A percentile compares a stretch with the other conserved stretches of the same genome.
Conservation (phyloP, 37 sponge, comb jelly and placozoan genomes). For the Mnemiopsis leidyi region DNA sequence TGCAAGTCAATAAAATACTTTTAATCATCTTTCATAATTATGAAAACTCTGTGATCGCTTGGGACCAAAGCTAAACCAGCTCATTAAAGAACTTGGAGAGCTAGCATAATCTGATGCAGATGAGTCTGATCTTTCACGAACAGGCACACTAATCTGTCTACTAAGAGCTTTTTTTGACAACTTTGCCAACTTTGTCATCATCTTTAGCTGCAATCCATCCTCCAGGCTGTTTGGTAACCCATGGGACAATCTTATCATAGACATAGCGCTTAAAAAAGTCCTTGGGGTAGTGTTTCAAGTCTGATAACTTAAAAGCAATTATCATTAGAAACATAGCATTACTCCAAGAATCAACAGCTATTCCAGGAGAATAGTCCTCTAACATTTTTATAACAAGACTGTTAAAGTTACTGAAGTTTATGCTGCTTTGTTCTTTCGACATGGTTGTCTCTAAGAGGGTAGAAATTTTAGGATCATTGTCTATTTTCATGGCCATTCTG, state of each 20-base stretch:
- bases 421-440: not conserved
- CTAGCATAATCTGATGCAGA: not conserved
- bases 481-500: conserved; percentile 12
- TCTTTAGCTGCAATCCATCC: not conserved
- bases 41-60: not conserved
- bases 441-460: not conserved
- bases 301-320: not conserved
- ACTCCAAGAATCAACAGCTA: conserved; percentile 3
- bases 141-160: not conserved
- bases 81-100: not conserved
- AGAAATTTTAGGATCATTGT: conserved; percentile 7
- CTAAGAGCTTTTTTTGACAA: too few relatives aligned
- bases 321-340: not conserved
- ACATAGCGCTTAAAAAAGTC: not conserved
- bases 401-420: not conserved
- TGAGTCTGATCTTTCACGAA: not conserved
- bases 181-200: conserved; percentile 30
- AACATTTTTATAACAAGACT: not conserved
- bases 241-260: conserved; percentile 31
- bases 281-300: not conserved
- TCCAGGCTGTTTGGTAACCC: not conserved
- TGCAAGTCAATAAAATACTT: too few relatives aligned
- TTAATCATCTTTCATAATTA: not conserved
- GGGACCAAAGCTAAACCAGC: not conserved
- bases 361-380: not conserved